Conservation (phyloP, 2,888 invertebrate species). For the Carabus problematicus region DNA sequence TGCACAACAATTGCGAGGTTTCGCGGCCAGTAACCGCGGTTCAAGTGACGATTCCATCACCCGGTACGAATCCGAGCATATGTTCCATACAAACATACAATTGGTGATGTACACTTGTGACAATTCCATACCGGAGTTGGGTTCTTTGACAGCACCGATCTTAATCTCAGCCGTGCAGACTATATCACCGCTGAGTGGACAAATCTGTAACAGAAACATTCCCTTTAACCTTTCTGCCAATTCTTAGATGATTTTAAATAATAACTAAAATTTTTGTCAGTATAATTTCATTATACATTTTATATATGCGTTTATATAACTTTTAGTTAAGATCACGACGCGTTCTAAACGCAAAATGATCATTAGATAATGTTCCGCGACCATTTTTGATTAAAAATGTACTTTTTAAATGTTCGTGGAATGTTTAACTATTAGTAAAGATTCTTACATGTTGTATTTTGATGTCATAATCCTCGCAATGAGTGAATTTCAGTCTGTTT, state of each 20-base stretch:
- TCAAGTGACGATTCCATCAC: conserved; percentile 55
- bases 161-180: conserved; percentile 59
- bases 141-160: conserved; percentile 55
- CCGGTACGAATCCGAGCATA: conserved; percentile 55
- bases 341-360: too few species aligned
- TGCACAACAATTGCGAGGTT: conserved; percentile 6
- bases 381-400: not conserved
- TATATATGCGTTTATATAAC: too few species aligned
- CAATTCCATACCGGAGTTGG: conserved; percentile 48
- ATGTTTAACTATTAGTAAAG: too few species aligned
- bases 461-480: conserved; percentile 60
- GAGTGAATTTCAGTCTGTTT: conserved; percentile 56
- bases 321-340: too few species aligned
- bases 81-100: conserved; percentile 58
- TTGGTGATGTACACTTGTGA: conserved; percentile 54
- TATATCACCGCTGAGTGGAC: conserved; percentile 58
- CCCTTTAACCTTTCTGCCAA: too few species aligned
- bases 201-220: conserved; percentile 52
- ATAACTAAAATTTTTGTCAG: too few species aligned
- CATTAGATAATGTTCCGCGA: too few species aligned
- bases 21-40: conserved; percentile 40
- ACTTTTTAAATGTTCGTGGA: not conserved
- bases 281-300: too few species aligned
- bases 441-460: conserved; percentile 58
- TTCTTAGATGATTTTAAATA: too few species aligned